A percentile compares a stretch with the other conserved stretches of the same genome.
Evolutionary conservation across 2,888 invertebrate genomes (phyloP).

Genomic region (Nezara viridula): DNA sequence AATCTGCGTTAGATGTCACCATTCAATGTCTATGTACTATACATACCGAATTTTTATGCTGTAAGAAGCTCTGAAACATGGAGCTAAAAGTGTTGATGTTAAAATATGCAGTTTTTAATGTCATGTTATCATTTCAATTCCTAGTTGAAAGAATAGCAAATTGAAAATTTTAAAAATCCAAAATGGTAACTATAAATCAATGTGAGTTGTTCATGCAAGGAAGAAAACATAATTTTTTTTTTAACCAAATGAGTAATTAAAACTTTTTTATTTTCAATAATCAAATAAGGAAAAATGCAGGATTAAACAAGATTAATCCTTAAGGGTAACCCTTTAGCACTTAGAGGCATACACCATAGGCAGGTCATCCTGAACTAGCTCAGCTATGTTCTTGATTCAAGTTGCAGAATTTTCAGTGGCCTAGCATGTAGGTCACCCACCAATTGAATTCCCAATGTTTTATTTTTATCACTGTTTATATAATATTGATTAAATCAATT

Average conservation of each 20-base stretch:
- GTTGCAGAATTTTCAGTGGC: too few species aligned
- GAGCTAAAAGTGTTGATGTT: background rate
- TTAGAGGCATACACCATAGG: too few species aligned
- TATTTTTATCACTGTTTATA: too few species aligned
- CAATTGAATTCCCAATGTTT: too few species aligned
- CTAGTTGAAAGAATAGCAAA: background rate
- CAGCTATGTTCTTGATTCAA: too few species aligned
- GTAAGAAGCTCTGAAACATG: background rate
- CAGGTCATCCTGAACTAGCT: too few species aligned
- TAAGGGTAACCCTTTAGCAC: too few species aligned
- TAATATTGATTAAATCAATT: too few species aligned
- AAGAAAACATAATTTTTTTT: background rate
- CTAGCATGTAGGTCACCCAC: too few species aligned
- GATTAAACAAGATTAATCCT: too few species aligned
- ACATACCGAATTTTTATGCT: slow-evolving; percentile 4
- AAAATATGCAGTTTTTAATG: background rate
- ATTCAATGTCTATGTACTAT: background rate
- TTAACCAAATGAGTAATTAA: background rate
- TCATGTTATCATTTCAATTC: background rate
- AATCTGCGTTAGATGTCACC: background rate
- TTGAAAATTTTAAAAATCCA: background rate
- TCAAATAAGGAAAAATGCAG: too few species aligned
- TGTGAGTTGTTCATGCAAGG: background rate
- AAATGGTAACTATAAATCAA: background rate
- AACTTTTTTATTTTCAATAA: too few species aligned